Percentiles rank a stretch among this genome's conserved stretches.
Conservation (phyloP, 1,140 invertebrate species). For the Caenorhabditis latens region DNA sequence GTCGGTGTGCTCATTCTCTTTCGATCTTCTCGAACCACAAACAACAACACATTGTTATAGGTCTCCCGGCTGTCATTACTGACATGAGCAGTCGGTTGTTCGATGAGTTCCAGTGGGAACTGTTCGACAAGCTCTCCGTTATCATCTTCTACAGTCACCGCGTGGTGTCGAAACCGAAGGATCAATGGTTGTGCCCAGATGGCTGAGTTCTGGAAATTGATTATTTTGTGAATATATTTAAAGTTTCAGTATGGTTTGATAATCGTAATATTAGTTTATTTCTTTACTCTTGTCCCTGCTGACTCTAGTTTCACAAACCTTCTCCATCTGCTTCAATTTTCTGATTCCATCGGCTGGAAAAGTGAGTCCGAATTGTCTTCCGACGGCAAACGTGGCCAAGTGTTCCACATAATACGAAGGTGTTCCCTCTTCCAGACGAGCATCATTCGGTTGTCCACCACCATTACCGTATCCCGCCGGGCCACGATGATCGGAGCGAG, state of each 20-base stretch:
- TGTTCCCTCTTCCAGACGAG: slow-evolving; percentile 71
- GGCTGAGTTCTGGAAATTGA: slow-evolving; percentile 82
- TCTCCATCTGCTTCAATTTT: slow-evolving; percentile 84
- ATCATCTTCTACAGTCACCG: slow-evolving; percentile 95
- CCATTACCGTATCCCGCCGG: slow-evolving; percentile 42
- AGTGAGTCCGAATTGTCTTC: slow-evolving; percentile 78
- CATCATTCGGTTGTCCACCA: not conserved
- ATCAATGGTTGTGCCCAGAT: slow-evolving; percentile 99
- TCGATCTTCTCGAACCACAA: slow-evolving; percentile 85
- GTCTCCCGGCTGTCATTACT: slow-evolving; percentile 94
- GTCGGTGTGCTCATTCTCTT: slow-evolving; percentile 81
- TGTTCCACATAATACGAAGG: slow-evolving; percentile 92
- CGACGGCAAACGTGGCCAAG: slow-evolving; percentile 94
- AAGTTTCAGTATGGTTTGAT: not conserved
- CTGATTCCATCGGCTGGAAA: slow-evolving; percentile 88
- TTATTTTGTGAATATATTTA: not conserved
- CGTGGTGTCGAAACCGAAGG: slow-evolving; percentile 85
- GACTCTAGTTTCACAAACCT: not conserved
- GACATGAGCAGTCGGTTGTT: slow-evolving; percentile 96
- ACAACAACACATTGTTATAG: slow-evolving; percentile 98
- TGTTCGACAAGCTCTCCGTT: slow-evolving; percentile 89
- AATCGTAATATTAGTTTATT: too few species aligned
- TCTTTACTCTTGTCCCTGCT: too few species aligned
- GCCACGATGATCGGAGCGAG: slow-evolving; percentile 25
- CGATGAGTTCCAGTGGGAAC: slow-evolving; percentile 90